Conservation (phyloP, 2,113 vertebrate genomes). For the Pipa parva region DNA sequence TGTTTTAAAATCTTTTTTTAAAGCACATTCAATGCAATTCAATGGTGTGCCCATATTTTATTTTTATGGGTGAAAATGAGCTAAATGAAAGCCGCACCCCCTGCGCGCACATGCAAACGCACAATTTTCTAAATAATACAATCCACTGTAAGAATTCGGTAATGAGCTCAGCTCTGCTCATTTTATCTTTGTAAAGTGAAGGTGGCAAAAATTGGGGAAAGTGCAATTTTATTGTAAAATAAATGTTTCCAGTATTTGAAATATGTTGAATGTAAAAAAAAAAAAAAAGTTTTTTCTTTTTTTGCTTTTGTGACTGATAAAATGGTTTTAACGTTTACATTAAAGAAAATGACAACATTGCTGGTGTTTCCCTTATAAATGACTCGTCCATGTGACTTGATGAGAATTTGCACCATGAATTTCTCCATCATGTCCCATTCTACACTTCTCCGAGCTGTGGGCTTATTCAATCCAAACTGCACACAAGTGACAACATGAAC, state of each 20-base stretch:
- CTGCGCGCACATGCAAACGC: too few species aligned
- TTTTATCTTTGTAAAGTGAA: neutral
- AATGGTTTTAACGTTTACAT: too few species aligned
- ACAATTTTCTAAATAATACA: neutral
- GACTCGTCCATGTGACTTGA: too few species aligned
- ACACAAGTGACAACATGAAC: too few species aligned
- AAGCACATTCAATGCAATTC: constrained; percentile 66
- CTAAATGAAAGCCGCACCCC: neutral
- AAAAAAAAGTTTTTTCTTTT: too few species aligned
- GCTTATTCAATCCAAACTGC: too few species aligned
- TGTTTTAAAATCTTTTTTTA: constrained; percentile 6
- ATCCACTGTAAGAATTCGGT: constrained; percentile 19
- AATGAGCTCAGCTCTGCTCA: neutral
- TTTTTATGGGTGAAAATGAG: constrained; percentile 4
- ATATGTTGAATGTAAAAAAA: neutral
- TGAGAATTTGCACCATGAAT: too few species aligned
- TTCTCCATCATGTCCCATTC: too few species aligned
- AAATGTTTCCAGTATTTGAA: neutral
- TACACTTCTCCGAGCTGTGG: too few species aligned
- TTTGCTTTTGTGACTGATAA: too few species aligned
- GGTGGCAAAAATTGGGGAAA: neutral
- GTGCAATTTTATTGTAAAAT: constrained; percentile 7
- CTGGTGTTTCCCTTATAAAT: too few species aligned
- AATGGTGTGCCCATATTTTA: constrained; percentile 23
- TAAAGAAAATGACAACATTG: too few species aligned